Conservation (phyloP, 2,888 invertebrate species). For the Dryobota labecula region DNA sequence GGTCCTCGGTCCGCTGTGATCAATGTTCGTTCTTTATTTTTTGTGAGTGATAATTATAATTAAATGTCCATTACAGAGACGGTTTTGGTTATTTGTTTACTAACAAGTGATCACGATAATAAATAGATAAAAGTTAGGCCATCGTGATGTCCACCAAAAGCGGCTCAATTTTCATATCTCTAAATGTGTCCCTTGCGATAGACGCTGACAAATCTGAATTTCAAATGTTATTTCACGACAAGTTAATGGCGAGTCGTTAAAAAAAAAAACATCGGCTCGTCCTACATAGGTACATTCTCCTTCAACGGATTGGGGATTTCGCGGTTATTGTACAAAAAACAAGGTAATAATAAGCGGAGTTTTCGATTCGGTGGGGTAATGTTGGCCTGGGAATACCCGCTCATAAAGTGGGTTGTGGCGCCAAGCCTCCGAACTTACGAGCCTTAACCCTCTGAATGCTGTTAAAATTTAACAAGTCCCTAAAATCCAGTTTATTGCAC, state of each 20-base stretch:
- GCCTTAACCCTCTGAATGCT: slow-evolving; percentile 67
- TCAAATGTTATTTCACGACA: slow-evolving; percentile 54
- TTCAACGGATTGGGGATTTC: slow-evolving; percentile 68
- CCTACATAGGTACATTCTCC: slow-evolving; percentile 31
- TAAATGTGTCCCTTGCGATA: slow-evolving; percentile 44
- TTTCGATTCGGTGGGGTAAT: slow-evolving; percentile 72
- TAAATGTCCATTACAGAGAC: slow-evolving; percentile 24
- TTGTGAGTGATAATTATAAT: slow-evolving; percentile 34
- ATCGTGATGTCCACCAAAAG: slow-evolving; percentile 40
- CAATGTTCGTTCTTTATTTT: slow-evolving; percentile 37
- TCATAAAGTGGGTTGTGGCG: slow-evolving; percentile 74
- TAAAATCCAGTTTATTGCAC: slow-evolving; percentile 63
- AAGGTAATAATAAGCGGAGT: slow-evolving; percentile 76
- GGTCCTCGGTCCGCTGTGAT: slow-evolving; percentile 21
- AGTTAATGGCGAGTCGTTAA: slow-evolving; percentile 37
- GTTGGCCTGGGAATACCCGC: slow-evolving; percentile 70
- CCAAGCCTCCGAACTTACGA: slow-evolving; percentile 66
- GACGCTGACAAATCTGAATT: slow-evolving; percentile 59
- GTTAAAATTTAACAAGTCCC: slow-evolving; percentile 81
- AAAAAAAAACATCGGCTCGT: slow-evolving; percentile 55
- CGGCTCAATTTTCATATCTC: slow-evolving; percentile 47
- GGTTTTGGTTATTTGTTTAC: slow-evolving; percentile 5
- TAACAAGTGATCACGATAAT: slow-evolving; percentile 18
- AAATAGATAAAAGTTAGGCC: slow-evolving; percentile 39
- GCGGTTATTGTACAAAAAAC: slow-evolving; percentile 72